Conservation (phyloP, 2,888 invertebrate genomes). For the Chromoteleia sp. region DNA sequence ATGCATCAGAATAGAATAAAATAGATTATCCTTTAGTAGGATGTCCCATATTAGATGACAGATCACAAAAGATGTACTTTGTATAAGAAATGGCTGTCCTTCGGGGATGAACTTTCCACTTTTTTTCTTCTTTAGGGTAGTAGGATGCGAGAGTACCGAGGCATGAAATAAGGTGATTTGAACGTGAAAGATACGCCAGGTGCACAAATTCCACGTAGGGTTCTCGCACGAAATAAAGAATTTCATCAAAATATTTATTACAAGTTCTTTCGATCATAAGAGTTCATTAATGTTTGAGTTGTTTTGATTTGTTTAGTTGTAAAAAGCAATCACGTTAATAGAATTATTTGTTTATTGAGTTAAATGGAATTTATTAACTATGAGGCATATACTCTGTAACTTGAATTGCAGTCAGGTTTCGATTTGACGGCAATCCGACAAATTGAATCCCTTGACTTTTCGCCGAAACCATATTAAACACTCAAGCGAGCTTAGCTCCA, state of each 20-base stretch:
- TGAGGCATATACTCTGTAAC: conserved; percentile 15
- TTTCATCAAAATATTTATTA: conserved; percentile 49
- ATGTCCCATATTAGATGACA: conserved; percentile 44
- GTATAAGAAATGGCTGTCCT: conserved; percentile 54
- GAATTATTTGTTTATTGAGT: neutral
- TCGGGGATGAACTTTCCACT: conserved; percentile 66
- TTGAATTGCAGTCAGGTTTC: conserved; percentile 32
- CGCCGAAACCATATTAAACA: conserved; percentile 70
- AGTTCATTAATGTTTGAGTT: neutral
- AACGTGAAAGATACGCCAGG: conserved; percentile 73
- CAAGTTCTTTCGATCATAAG: conserved; percentile 2
- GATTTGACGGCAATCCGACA: conserved; percentile 61
- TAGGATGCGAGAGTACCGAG: conserved; percentile 72
- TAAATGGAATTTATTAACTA: conserved; percentile 42
- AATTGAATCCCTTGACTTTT: conserved; percentile 69
- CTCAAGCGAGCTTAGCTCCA: conserved; percentile 65
- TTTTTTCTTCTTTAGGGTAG: conserved; percentile 70
- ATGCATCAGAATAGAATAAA: conserved; percentile 6
- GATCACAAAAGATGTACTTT: conserved; percentile 52
- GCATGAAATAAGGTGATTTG: conserved; percentile 75
- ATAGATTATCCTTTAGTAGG: conserved; percentile 34
- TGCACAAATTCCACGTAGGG: conserved; percentile 70
- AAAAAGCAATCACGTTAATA: neutral
- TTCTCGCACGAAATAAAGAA: conserved; percentile 55
- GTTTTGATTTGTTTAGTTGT: conserved; percentile 1